Percentiles rank a stretch among this genome's conserved stretches.
These are phyloP conservation scores for Ophiodon elongatus DNA, from an alignment of 2,113 vertebrate genomes.

Conservation along the genomic window DNA sequence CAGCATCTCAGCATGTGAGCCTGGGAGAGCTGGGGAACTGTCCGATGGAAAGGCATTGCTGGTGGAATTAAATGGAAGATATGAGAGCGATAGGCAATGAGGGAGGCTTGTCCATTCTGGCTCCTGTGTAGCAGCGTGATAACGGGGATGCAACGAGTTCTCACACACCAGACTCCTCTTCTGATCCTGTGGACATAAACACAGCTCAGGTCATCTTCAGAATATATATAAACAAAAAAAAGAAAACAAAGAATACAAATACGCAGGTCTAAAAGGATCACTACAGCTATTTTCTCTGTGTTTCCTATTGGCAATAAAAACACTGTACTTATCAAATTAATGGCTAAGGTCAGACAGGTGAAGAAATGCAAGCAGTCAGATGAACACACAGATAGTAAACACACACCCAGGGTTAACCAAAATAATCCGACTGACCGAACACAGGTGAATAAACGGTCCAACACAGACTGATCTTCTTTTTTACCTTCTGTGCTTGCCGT, in stretches of 20 bases:
- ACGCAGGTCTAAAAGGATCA: neutral
- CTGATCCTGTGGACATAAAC: conserved; percentile 86
- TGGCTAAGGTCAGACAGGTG: neutral
- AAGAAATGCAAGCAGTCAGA: neutral
- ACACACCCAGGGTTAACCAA: neutral
- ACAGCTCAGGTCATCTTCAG: conserved; percentile 45
- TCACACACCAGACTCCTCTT: conserved; percentile 92
- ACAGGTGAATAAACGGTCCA: neutral
- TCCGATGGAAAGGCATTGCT: conserved; percentile 69
- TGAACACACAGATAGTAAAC: neutral
- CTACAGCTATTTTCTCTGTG: neutral
- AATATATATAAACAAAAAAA: neutral
- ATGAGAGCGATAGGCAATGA: conserved; percentile 63
- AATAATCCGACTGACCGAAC: neutral
- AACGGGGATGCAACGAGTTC: conserved; percentile 84
- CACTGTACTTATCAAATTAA: neutral
- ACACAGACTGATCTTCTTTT: neutral
- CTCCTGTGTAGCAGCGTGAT: conserved; percentile 83
- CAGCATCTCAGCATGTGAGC: conserved; percentile 40
- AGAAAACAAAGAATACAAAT: neutral
- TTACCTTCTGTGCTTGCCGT: neutral
- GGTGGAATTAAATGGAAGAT: conserved; percentile 81
- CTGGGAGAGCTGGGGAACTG: conserved; percentile 60
- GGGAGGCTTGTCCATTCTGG: conserved; percentile 79
- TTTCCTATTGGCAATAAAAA: neutral